Percentiles rank a stretch among this genome's conserved stretches.
These are phyloP conservation scores for Physeter macrocephalus DNA, from an alignment of 2,113 vertebrate species.

Conservation along the genomic window DNA sequence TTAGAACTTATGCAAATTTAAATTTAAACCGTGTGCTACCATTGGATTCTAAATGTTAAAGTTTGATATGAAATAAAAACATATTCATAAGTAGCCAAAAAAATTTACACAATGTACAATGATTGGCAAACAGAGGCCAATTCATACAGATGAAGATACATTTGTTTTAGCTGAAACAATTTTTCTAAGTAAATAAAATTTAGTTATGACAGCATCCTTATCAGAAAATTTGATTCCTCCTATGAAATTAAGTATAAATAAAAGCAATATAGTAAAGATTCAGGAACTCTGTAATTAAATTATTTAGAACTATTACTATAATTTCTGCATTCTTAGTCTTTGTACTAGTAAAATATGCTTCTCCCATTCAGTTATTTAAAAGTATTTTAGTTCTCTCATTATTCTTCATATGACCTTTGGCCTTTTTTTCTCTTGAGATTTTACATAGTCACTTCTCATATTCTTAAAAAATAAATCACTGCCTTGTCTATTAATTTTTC, in stretches of 20 bases:
- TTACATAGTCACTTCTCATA: constrained; percentile 20
- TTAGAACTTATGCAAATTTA: neutral
- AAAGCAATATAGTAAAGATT: constrained; percentile 12
- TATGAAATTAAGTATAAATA: constrained; percentile 23
- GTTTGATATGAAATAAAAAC: constrained; percentile 14
- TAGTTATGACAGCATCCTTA: neutral
- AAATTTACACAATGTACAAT: neutral
- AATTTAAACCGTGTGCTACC: neutral
- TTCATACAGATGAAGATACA: neutral
- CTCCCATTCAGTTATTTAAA: neutral
- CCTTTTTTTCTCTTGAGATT: neutral
- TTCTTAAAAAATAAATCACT: constrained; percentile 30
- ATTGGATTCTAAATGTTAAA: constrained; percentile 3
- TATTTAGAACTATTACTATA: neutral
- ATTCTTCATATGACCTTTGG: neutral
- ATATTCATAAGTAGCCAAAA: constrained; percentile 11
- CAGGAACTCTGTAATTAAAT: neutral
- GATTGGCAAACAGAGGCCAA: neutral
- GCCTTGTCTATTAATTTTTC: neutral
- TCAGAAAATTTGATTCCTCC: constrained; percentile 24
- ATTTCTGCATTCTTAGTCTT: neutral
- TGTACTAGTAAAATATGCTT: neutral
- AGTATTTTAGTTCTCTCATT: neutral
- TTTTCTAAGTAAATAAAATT: constrained; percentile 12
- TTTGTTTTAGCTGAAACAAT: neutral